Base-by-base conservation (phyloP, 1,140 invertebrate species). In the Drosophila ohnishii region DNA sequence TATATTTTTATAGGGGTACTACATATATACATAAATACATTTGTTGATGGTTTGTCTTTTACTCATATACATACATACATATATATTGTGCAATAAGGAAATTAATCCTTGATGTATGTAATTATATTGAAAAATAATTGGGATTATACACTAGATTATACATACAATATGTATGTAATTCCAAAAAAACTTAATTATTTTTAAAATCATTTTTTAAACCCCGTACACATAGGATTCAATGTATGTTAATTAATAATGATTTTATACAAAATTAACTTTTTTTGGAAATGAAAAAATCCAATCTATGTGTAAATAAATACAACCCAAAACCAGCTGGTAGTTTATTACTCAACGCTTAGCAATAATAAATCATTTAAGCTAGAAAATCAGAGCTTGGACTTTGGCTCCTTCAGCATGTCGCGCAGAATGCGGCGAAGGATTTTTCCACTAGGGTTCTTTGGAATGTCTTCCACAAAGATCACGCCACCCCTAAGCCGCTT, bases 371-470 rank as follows among this genome's bases (percentile, higher is more conserved):
- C 69, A 57, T 69, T 32, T 25, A 30, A 6, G 6, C 5, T 1
- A n/a, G 5, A 30, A 19, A n/a, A 3, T 10, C 10, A 32, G 25
- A 34, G 5, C 62, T 92, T 92, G 5, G 92, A 84, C 58, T 87
- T 75, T 34, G 40, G 64, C 51, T 90, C 83, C 45, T 92, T 92
- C 0, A 76, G 77, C 93, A 90, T 75, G 11, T 92, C 78, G 25
- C 88, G 90, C 5, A 96, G 78, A 10, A 93, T 80, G 47, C 93
- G 92, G 34, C 95, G 92, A 4, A 96, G 73, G 58, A 95, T 95
- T 86, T 96, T 96, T 0, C 95, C 95, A 35, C 93, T 93, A 2
- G 94, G 89, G 69, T 93, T 95, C 90, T 94, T 95, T 9, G 95
- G 95, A 78, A 96, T 95, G 53, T 92, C 92, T 0, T 93, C 90